phyloP scores from a whole-genome alignment of 2,888 invertebrate genomes.

The Caenorhabditis sinica region DNA sequence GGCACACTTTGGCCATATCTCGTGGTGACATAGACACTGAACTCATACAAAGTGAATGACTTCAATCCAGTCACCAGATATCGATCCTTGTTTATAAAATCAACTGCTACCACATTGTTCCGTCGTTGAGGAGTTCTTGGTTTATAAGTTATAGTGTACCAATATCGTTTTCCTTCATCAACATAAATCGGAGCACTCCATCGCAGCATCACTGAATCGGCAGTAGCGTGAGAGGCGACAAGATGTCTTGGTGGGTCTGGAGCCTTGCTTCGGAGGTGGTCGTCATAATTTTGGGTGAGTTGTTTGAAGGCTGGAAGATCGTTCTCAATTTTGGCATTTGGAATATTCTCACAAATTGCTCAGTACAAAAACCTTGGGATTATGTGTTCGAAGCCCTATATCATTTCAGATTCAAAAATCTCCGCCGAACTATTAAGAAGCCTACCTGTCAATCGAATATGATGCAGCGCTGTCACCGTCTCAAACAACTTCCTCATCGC shows the following conservation, averaged over 20 bases:
- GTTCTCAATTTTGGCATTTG: no score
- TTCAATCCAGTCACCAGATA: constrained; percentile 78
- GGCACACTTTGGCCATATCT: constrained; percentile 80
- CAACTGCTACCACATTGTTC: constrained; percentile 79
- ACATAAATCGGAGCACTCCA: constrained; percentile 80
- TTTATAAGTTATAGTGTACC: constrained; percentile 82
- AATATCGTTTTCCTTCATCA: constrained; percentile 79
- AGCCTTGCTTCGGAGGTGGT: constrained; percentile 57
- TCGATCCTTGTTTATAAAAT: constrained; percentile 79
- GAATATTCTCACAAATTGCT: no score
- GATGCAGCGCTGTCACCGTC: constrained; percentile 82
- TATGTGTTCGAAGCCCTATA: no score
- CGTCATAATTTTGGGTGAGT: constrained; percentile 68
- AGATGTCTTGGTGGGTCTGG: constrained; percentile 78
- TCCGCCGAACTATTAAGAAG: no score
- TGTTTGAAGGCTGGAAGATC: constrained; percentile 71
- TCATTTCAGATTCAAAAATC: no score
- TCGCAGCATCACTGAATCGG: constrained; percentile 80
- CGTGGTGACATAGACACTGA: constrained; percentile 81
- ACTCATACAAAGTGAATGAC: constrained; percentile 82
- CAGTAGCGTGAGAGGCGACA: constrained; percentile 80
- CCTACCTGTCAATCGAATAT: constrained; percentile 78
- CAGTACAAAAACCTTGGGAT: no score
- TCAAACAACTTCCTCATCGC: constrained; percentile 83
- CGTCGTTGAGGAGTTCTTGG: constrained; percentile 81